Percentiles rank a stretch among this genome's conserved stretches.
These are phyloP conservation scores for Siderastrea radians DNA, from an alignment of 92 coral and sea anemone genomes.

Conservation along the genomic window DNA sequence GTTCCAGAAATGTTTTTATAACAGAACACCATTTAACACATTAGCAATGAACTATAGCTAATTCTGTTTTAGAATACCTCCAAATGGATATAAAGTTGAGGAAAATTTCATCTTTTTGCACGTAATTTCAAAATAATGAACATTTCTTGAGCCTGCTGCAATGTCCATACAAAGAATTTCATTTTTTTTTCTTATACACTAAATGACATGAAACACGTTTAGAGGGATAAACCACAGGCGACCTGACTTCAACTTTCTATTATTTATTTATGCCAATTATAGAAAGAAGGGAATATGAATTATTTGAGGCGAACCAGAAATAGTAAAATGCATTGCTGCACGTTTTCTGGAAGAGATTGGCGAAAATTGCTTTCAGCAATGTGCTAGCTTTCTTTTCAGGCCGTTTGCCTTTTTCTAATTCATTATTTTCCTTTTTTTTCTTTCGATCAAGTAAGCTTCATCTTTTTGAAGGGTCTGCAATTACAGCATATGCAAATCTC, in stretches of 20 bases:
- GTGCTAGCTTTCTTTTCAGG: not conserved
- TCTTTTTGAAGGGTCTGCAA: not conserved
- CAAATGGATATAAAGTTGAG: not conserved
- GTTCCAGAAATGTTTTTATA: not conserved
- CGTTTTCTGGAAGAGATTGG: not conserved
- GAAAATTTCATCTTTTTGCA: not conserved
- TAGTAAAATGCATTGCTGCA: not conserved
- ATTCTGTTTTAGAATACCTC: not conserved
- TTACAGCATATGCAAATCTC: conserved; percentile 11
- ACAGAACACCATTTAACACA: not conserved
- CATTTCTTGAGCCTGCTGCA: not conserved
- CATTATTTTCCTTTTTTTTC: not conserved
- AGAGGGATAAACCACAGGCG: not conserved
- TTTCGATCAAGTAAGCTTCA: not conserved
- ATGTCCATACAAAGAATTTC: not conserved
- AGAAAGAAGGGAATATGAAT: not conserved
- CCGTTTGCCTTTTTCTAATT: not conserved
- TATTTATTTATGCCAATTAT: conserved; percentile 4
- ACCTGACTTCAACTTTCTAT: not conserved
- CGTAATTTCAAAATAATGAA: not conserved
- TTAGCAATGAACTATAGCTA: not conserved
- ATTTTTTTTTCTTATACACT: not conserved
- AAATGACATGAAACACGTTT: not conserved
- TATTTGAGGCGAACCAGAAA: not conserved
- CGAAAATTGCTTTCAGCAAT: not conserved